Conservation (phyloP, 2,888 invertebrate species). For the Synanthedon tipuliformis region DNA sequence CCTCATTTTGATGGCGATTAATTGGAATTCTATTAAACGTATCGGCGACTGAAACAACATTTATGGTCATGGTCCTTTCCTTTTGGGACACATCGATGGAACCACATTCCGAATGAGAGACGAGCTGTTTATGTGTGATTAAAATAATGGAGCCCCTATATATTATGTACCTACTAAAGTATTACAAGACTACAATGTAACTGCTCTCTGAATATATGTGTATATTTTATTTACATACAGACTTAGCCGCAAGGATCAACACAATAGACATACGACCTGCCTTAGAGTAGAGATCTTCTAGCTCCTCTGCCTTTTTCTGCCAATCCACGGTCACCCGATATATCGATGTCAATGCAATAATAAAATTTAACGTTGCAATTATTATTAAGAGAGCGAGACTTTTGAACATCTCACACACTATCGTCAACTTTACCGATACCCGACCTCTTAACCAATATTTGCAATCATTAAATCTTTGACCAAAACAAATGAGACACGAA, state of each 20-base stretch:
- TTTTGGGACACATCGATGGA: conserved; percentile 50
- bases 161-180: too few relatives aligned
- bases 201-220: too few relatives aligned
- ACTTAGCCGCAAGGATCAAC: too few relatives aligned
- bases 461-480: conserved; percentile 36
- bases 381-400: conserved; percentile 29
- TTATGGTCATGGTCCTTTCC: conserved; percentile 40
- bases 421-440: conserved; percentile 43
- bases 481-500: conserved; percentile 29
- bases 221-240: too few relatives aligned
- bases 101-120: conserved; percentile 51
- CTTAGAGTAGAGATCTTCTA: conserved; percentile 61
- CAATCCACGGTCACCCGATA: conserved; percentile 32
- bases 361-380: conserved; percentile 54
- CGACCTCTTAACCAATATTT: conserved; percentile 58
- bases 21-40: conserved; percentile 51
- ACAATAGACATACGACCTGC: too few relatives aligned
- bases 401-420: conserved; percentile 19
- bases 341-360: conserved; percentile 63
- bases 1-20: conserved; percentile 6
- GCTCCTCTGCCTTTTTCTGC: conserved; percentile 46
- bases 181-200: too few relatives aligned
- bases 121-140: conserved; percentile 42
- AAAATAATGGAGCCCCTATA: conserved; percentile 39
- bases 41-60: conserved; percentile 36